phyloP scores from a whole-genome alignment of 1,140 invertebrate genomes.

The Andrena cerasifolii region DNA sequence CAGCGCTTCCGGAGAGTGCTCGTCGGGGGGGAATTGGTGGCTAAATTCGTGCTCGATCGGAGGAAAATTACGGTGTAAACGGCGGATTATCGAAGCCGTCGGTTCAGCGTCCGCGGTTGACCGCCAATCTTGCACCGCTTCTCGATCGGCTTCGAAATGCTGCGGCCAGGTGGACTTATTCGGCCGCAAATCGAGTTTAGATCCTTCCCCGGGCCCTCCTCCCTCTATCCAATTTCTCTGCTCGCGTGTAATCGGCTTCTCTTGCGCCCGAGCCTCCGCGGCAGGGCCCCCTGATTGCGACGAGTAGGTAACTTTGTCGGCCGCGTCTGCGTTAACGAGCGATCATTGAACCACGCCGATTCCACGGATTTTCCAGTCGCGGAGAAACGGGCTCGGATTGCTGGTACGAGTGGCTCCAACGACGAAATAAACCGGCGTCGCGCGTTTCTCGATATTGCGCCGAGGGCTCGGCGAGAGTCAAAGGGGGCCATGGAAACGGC shows the following conservation, averaged over 20 bases:
- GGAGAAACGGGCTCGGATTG: too few species aligned
- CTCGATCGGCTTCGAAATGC: constrained; percentile 58
- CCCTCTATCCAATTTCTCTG: background rate
- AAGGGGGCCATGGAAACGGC: background rate
- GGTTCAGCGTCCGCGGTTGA: constrained; percentile 63
- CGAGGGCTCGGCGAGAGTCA: background rate
- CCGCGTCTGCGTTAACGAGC: constrained; percentile 8
- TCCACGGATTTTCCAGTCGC: constrained; percentile 6
- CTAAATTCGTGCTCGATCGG: too few species aligned
- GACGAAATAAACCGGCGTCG: too few species aligned
- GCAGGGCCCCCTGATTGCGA: constrained; percentile 2
- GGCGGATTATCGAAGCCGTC: constrained; percentile 59
- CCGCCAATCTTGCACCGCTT: constrained; percentile 58
- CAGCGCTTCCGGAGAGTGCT: background rate
- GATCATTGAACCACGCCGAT: background rate
- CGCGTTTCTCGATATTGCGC: background rate
- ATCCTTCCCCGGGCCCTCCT: constrained; percentile 15
- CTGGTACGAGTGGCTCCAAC: too few species aligned
- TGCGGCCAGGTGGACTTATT: constrained; percentile 49
- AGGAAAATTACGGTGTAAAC: constrained; percentile 60
- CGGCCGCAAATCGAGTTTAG: constrained; percentile 54
- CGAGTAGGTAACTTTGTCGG: constrained; percentile 13
- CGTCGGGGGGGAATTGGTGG: constrained; percentile 28
- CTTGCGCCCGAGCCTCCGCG: background rate
- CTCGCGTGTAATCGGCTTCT: constrained; percentile 46